Evolutionary conservation across 1,140 invertebrate species (phyloP).

Genomic region (Palaemon carinicauda): DNA sequence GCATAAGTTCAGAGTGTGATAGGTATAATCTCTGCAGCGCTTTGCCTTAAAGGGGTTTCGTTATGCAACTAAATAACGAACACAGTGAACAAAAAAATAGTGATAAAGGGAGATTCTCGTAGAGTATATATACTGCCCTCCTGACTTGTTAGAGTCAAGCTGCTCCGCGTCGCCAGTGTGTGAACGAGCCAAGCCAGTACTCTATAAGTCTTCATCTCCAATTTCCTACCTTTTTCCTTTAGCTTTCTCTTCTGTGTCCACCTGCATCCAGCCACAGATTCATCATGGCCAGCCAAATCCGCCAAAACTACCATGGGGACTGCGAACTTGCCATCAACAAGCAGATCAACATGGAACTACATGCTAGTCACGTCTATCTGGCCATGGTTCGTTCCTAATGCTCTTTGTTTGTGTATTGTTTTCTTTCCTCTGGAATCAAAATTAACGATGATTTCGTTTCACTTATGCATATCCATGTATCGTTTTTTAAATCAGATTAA

Average conservation of each 20-base stretch:
- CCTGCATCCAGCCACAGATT: background rate
- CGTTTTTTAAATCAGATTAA: no score
- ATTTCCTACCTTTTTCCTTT: background rate
- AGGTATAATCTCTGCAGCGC: no score
- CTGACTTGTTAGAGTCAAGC: background rate
- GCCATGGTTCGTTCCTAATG: conserved; percentile 49
- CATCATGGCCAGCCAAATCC: conserved; percentile 47
- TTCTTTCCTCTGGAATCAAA: no score
- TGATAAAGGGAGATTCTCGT: no score
- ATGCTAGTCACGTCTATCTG: conserved; percentile 70
- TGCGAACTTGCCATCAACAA: conserved; percentile 70
- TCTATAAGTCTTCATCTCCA: background rate
- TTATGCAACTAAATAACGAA: no score
- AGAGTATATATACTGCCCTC: background rate
- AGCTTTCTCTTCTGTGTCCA: background rate
- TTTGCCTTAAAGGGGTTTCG: no score
- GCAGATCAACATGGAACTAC: conserved; percentile 73
- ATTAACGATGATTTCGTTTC: no score
- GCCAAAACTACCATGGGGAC: conserved; percentile 70
- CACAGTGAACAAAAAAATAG: no score
- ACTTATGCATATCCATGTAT: no score
- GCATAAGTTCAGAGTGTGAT: no score
- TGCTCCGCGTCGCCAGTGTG: conserved; percentile 51
- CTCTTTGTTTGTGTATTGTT: no score
- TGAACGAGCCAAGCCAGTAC: conserved; percentile 21